These are phyloP conservation scores for Schizopygopsis malacanthus DNA, from an alignment of 2,797 vertebrate species.

Conservation along the genomic window DNA sequence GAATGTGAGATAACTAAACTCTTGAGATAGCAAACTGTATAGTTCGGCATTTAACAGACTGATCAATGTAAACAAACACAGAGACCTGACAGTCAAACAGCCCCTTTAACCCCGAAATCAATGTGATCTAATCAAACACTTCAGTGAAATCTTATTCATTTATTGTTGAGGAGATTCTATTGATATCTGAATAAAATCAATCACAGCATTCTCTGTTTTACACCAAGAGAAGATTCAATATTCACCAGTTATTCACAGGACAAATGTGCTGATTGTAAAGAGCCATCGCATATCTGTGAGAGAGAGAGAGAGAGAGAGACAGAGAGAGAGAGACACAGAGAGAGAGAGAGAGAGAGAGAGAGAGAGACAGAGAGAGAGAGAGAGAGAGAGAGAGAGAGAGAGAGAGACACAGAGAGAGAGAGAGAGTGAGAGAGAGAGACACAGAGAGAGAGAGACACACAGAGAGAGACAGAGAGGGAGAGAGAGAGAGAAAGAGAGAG, in stretches of 20 bases:
- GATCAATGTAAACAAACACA: constrained; percentile 10
- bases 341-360: no score
- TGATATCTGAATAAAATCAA: constrained; percentile 2
- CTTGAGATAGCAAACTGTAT: background rate
- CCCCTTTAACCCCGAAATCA: background rate
- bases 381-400: no score
- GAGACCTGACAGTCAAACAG: background rate
- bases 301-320: no score
- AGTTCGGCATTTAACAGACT: background rate
- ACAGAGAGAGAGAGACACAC: no score
- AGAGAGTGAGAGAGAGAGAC: no score
- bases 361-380: no score
- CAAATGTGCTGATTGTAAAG: constrained; percentile 82
- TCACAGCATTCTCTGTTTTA: background rate
- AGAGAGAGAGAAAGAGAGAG: no score
- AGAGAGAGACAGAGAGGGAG: no score
- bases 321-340: no score
- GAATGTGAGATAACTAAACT: background rate
- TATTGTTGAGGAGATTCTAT: background rate
- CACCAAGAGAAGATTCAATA: background rate
- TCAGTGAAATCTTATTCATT: background rate
- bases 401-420: background rate
- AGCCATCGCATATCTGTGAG: constrained; percentile 81
- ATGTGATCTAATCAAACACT: constrained; percentile 18
- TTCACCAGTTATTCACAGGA: constrained; percentile 82